Base-by-base conservation (phyloP, 2,888 invertebrate species). In the Dioctria linearis region DNA sequence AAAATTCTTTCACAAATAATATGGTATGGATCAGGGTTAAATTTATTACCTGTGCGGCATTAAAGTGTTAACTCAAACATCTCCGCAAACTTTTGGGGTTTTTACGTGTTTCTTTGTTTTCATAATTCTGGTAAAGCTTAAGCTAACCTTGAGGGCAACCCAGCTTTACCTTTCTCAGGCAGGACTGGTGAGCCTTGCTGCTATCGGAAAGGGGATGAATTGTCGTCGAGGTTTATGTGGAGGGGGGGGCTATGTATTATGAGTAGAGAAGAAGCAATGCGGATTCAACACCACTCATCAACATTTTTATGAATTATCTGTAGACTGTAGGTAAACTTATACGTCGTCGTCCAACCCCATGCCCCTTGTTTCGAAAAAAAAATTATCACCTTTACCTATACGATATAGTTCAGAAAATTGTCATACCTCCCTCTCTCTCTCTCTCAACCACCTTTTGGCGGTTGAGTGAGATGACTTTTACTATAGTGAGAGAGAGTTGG, bases 31-130 rank as follows among this genome's bases (percentile, higher is more conserved):
- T 54, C 54, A 2, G 61, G 61, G 61, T 39, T 61, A 37, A 57
- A 73, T 73, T 73, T 73, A 73, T 43, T 57, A 73, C 73, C 73
- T 73, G 40, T 57, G 39, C 42, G 59, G 43, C 42, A 73, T 59
- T 54, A 73, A 73, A 73, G 73, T 57, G 73, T 73, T 57, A 54
- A 54, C 54, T 54, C 54, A 1, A 54, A 54, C 54, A n/a, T 54
- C 54, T n/a, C 11, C 11, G 54, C 3, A 59, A 71, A 57, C 8
- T 61, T 11, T 25, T 11, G 8, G 37, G 25, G 25, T 25, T 61
- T 61, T 61, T 61, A 37, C 37, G 61, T 25, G 61, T 61, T 37
- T 37, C 37, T 3, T 61, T 61, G 61, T 61, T 61, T 13, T 25
- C 25, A 61, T 61, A 61, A 61, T 61, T 61, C 61, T 39, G 39